A percentile compares a stretch with the other conserved stretches of the same genome.
These are phyloP conservation scores for Python bivittatus DNA, from an alignment of 2,113 vertebrate genomes.

Conservation along the genomic window DNA sequence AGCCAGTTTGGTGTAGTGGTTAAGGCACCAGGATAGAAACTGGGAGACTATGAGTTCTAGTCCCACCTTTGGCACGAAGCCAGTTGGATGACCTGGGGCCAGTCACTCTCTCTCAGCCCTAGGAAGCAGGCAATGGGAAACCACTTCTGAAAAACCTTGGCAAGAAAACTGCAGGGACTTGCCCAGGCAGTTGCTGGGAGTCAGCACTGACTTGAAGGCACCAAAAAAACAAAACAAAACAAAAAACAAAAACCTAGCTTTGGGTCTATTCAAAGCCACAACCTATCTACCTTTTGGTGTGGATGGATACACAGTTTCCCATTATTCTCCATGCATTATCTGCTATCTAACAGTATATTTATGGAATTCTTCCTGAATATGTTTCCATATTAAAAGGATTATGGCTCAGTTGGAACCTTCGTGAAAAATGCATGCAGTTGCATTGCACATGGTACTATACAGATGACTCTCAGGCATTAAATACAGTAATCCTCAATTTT, in stretches of 20 bases:
- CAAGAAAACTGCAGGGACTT: neutral
- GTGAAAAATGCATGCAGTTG: neutral
- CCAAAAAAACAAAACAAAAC: no score
- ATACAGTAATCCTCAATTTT: neutral
- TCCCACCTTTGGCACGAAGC: neutral
- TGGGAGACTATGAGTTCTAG: neutral
- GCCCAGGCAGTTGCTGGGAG: neutral
- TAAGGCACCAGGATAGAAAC: neutral
- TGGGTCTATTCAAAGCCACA: neutral
- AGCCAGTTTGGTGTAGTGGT: neutral
- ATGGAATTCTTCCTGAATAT: neutral
- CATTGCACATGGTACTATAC: neutral
- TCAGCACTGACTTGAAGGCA: neutral
- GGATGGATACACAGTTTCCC: neutral
- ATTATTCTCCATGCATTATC: neutral
- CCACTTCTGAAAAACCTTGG: neutral
- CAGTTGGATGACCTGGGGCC: neutral
- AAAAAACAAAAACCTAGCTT: neutral
- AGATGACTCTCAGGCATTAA: neutral
- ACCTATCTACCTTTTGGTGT: no score
- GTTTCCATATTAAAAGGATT: neutral
- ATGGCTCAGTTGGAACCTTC: neutral
- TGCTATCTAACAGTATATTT: neutral
- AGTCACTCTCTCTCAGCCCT: neutral
- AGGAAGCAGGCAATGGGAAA: neutral